Evolutionary conservation across 92 coral and sea anemone genomes (phyloP).

Genomic region (Zoanthus sansibaricus): DNA sequence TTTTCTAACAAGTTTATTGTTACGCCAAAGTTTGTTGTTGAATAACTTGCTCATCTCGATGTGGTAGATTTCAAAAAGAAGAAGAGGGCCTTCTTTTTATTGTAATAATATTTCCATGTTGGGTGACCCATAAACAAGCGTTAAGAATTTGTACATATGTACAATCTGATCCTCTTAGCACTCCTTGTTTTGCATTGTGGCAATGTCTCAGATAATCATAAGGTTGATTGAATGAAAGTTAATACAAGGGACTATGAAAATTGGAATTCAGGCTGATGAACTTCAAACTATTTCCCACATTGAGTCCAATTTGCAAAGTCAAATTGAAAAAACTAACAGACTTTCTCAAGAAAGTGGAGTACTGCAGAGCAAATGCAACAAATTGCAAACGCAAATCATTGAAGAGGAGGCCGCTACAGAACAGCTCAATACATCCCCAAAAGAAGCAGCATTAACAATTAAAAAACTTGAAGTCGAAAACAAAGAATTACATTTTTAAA

Average conservation of each 20-base stretch:
- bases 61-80: too few species aligned
- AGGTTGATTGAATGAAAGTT: neutral
- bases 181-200: too few species aligned
- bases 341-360: neutral
- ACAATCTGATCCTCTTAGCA: neutral
- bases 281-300: constrained; percentile 1
- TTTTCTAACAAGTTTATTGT: constrained; percentile 44
- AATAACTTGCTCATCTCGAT: too few species aligned
- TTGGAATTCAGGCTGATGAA: constrained; percentile 17
- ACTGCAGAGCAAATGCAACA: constrained; percentile 43
- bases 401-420: neutral
- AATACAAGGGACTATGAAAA: neutral
- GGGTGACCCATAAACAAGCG: neutral
- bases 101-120: neutral
- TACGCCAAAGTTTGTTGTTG: constrained; percentile 5
- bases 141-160: constrained; percentile 45
- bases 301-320: constrained; percentile 5
- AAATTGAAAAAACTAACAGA: neutral
- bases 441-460: constrained; percentile 7
- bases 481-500: constrained; percentile 34
- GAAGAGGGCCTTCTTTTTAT: constrained; percentile 14
- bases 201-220: too few species aligned
- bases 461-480: constrained; percentile 44
- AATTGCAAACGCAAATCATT: constrained; percentile 22
- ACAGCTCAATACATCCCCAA: neutral